Base-by-base conservation (phyloP, 2,888 invertebrate genomes). In the Cylindroiulus punctatus region DNA sequence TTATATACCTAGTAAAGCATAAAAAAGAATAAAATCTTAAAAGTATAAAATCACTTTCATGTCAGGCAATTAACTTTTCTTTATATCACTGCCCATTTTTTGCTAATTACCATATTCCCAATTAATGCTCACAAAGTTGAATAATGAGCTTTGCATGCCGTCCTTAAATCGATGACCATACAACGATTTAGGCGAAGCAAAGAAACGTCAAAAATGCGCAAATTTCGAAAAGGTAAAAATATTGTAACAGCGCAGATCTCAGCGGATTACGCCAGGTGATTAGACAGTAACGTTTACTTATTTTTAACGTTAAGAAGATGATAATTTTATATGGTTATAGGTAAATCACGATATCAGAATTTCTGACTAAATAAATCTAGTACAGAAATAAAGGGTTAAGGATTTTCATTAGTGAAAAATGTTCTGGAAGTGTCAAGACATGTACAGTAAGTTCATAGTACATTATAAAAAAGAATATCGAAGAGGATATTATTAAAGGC, bases 111-210 rank as follows among this genome's bases (percentile, higher is more conserved):
- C 57, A 19, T 57, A 57, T 57, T 57, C n/a, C n/a, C 57, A 57
- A 57, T 57, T 57, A 57, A 57, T 57, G 57, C n/a, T n/a, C 4
- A n/a, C 57, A 57, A 57, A 57, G 57, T 57, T 17, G 57, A n/a
- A 57, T 57, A 57, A 57, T 57, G 19, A 57, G 57, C 57, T 57
- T 22, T n/a, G n/a, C 17, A 19, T n/a, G 57, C n/a, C n/a, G n/a
- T 17, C 57, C n/a, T 57, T n/a, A 22, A 57, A 57, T 57, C n/a
- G 57, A 57, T n/a, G 57, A 57, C 57, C 57, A 57, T n/a, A 57
- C 57, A n/a, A 57, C 19, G 57, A 57, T 57, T 57, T 57, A 57
- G 57, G 57, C 57, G 57, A 57, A n/a, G 57, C 57, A n/a, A 57
- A 57, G 57, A 57, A n/a, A 57, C n/a, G 57, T 57, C 57, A 57